phyloP scores from a whole-genome alignment of 1,140 invertebrate genomes.

The Lysiphlebus fabarum region DNA sequence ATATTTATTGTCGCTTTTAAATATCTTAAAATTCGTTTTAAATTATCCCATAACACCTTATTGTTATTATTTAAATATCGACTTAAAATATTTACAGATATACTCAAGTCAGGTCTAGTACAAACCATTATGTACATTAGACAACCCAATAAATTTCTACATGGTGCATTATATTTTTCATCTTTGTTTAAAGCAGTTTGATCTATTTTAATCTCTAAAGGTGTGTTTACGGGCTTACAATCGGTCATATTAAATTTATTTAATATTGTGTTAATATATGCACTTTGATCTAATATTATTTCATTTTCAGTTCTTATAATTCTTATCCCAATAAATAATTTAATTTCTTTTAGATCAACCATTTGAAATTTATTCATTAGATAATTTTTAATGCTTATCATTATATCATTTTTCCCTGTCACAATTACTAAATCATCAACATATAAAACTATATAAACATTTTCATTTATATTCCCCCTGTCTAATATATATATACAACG shows the following conservation, averaged over 20 bases:
- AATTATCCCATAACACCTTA: slow-evolving; percentile 32
- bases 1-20: slow-evolving; percentile 37
- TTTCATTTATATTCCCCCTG: slow-evolving; percentile 7
- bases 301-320: too few relatives aligned
- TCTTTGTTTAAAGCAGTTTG: too few relatives aligned
- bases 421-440: too few relatives aligned
- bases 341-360: slow-evolving; percentile 25
- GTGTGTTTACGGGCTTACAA: too few relatives aligned
- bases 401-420: background rate
- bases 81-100: slow-evolving; percentile 16
- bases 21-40: slow-evolving; percentile 37
- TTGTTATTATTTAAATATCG: slow-evolving; percentile 22
- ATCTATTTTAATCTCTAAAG: too few relatives aligned
- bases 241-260: too few relatives aligned
- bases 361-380: slow-evolving; percentile 21
- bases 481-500: slow-evolving; percentile 21
- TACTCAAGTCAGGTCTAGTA: slow-evolving; percentile 20
- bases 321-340: too few relatives aligned
- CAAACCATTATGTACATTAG: slow-evolving; percentile 24
- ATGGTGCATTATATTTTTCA: slow-evolving; percentile 19
- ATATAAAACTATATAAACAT: slow-evolving; percentile 30
- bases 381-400: slow-evolving; percentile 18
- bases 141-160: slow-evolving; percentile 14
- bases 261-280: too few relatives aligned
- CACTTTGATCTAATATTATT: too few relatives aligned